phyloP scores from a whole-genome alignment of 2,113 vertebrate genomes.

The Rhea americana region DNA sequence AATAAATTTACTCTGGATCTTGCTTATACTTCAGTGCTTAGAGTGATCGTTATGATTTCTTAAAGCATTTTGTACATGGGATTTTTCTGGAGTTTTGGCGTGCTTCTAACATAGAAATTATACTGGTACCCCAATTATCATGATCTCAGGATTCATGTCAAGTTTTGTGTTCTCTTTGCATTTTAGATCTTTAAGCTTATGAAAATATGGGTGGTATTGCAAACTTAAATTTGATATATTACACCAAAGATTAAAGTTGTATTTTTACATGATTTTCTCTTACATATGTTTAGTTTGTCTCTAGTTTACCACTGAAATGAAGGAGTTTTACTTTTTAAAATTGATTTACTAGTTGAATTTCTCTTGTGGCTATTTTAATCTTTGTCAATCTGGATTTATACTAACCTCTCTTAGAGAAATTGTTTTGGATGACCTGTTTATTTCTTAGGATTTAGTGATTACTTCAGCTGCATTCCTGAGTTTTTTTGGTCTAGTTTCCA shows the following conservation, averaged over 20 bases:
- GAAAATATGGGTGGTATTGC: neutral
- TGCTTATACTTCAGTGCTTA: neutral
- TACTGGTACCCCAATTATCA: neutral
- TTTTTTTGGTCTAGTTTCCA: neutral
- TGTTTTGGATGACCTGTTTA: conserved; percentile 4
- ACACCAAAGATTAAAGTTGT: neutral
- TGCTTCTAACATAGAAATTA: neutral
- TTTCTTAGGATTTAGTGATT: conserved; percentile 31
- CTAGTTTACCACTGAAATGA: neutral
- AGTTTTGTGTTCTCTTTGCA: neutral
- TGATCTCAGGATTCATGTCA: neutral
- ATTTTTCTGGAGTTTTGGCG: neutral
- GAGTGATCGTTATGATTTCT: neutral
- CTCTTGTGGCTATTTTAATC: conserved; percentile 42
- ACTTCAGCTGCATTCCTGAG: neutral
- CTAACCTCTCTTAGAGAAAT: conserved; percentile 23
- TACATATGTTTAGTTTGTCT: neutral
- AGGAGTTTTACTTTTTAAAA: neutral
- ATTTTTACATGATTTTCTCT: neutral
- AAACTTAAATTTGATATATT: neutral
- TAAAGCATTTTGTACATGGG: neutral
- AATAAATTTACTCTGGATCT: neutral
- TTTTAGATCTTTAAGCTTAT: neutral
- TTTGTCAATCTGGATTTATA: conserved; percentile 60
- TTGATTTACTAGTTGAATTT: conserved; percentile 2